Conservation (phyloP, 2,797 vertebrate species). For the Alauda arvensis region DNA sequence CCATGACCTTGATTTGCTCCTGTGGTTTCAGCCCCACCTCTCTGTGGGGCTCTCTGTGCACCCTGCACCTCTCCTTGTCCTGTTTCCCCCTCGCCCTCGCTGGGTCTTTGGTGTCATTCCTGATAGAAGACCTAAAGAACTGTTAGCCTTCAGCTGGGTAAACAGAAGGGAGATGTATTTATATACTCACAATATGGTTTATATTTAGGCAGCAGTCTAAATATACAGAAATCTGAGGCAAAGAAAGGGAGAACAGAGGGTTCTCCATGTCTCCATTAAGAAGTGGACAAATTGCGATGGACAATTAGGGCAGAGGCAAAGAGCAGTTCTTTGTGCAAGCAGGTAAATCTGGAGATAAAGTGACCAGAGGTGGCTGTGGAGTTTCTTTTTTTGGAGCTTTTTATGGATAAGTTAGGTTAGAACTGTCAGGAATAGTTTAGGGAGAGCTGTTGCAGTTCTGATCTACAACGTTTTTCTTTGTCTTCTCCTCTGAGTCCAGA, state of each 20-base stretch:
- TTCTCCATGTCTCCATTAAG: background rate
- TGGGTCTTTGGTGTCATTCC: background rate
- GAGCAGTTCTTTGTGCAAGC: background rate
- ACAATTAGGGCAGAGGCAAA: background rate
- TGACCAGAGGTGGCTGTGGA: background rate
- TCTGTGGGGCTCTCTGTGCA: background rate
- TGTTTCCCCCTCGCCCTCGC: background rate
- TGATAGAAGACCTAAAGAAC: background rate
- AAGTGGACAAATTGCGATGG: background rate
- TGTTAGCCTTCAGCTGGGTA: background rate
- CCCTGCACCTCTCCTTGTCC: background rate
- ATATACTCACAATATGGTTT: background rate
- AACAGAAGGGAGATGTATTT: background rate
- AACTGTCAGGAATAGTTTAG: background rate
- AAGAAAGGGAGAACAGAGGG: background rate
- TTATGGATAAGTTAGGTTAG: background rate
- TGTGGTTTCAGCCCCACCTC: background rate
- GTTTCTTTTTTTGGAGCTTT: background rate
- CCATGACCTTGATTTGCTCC: background rate
- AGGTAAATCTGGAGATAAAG: background rate
- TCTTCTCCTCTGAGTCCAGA: slow-evolving; percentile 18
- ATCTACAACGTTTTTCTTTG: slow-evolving; percentile 1
- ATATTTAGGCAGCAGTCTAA: background rate
- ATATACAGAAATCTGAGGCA: background rate
- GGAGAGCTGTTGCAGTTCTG: background rate